Conservation (phyloP, 1,140 invertebrate genomes). For the Scaptodrosophila lebanonensis region DNA sequence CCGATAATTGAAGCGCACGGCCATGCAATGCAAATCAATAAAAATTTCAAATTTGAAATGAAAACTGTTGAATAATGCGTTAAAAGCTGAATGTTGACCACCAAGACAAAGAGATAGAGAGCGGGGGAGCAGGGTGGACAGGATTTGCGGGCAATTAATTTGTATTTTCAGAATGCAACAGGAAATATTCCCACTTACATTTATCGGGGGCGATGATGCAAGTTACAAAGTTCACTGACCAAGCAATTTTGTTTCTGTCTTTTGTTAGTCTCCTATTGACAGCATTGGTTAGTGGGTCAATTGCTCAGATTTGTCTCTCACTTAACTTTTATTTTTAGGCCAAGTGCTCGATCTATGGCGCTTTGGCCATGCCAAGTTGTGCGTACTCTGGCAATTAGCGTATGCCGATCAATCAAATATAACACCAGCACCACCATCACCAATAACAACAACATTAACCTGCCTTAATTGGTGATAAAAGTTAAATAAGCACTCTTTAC, state of each 20-base stretch:
- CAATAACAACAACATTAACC: conserved; percentile 11
- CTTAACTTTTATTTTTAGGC: conserved; percentile 36
- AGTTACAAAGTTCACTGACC: conserved; percentile 50
- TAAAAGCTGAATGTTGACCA: conserved; percentile 14
- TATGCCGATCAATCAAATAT: conserved; percentile 54
- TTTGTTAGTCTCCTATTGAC: conserved; percentile 48
- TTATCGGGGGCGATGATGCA: neutral
- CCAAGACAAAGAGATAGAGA: neutral
- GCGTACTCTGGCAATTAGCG: conserved; percentile 61
- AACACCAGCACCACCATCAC: conserved; percentile 17
- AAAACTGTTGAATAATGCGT: conserved; percentile 68
- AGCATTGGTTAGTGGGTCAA: conserved; percentile 67
- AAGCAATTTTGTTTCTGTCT: conserved; percentile 18
- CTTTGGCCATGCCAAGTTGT: conserved; percentile 20
- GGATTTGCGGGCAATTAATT: conserved; percentile 77
- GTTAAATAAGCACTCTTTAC: conserved; percentile 60
- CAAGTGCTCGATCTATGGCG: conserved; percentile 40
- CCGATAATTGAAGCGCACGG: conserved; percentile 13
- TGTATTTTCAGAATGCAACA: conserved; percentile 50
- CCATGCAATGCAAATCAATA: conserved; percentile 47
- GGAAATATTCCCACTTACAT: conserved; percentile 36
- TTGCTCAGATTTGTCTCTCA: conserved; percentile 38
- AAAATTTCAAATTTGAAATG: conserved; percentile 64
- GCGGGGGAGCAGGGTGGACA: conserved; percentile 25
- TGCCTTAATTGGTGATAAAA: conserved; percentile 72